Percentiles rank a stretch among this genome's conserved stretches.
Conservation (phyloP, 1,140 invertebrate species). For the Sinonovacula constricta region DNA sequence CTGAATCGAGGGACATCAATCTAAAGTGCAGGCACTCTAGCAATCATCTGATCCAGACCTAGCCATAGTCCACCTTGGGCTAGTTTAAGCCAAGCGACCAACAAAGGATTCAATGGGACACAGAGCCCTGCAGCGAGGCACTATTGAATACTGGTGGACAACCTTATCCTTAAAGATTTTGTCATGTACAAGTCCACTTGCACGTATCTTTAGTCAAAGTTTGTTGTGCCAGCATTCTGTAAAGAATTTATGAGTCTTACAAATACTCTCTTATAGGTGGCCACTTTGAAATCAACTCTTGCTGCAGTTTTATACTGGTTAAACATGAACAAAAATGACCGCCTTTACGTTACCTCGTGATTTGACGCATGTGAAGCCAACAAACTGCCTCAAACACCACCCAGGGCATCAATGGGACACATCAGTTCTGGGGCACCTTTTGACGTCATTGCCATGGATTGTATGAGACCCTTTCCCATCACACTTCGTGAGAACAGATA, state of each 20-base stretch:
- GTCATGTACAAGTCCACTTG: conserved; percentile 9
- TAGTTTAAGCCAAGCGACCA: too few relatives aligned
- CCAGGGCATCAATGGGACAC: conserved; percentile 75
- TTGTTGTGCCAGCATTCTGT: not conserved
- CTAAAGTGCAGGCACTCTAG: too few relatives aligned
- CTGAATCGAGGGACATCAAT: not conserved
- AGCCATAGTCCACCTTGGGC: too few relatives aligned
- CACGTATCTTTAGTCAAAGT: not conserved
- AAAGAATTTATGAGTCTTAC: not conserved
- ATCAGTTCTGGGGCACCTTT: conserved; percentile 68
- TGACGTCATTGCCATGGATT: not conserved
- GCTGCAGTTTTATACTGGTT: conserved; percentile 1
- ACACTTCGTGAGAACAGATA: conserved; percentile 20
- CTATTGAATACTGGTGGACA: not conserved
- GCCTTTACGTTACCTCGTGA: too few relatives aligned
- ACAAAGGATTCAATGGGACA: too few relatives aligned
- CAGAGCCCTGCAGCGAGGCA: too few relatives aligned
- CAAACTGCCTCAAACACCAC: conserved; percentile 73
- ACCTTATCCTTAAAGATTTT: not conserved
- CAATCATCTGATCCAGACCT: too few relatives aligned
- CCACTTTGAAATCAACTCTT: not conserved
- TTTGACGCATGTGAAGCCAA: too few relatives aligned
- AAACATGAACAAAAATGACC: not conserved
- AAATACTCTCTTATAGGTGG: conserved; percentile 10
- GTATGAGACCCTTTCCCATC: conserved; percentile 4